A percentile compares a stretch with the other conserved stretches of the same genome.
Evolutionary conservation across 2,113 vertebrate genomes (phyloP).

Genomic region (Corynorhinus townsendii): DNA sequence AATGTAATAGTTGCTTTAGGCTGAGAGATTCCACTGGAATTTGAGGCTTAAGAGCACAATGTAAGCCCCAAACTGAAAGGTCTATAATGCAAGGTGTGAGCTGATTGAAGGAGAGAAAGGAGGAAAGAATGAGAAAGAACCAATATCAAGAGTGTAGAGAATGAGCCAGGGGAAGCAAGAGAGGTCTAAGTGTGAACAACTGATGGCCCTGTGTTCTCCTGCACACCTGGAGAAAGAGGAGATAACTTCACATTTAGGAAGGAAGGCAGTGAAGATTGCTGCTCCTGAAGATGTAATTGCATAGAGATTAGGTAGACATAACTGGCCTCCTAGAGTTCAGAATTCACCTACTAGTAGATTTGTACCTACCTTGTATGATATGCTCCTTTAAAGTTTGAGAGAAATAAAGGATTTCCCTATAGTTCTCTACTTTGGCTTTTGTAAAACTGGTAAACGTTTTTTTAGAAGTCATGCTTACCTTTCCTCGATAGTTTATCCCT

Average conservation of each 20-base stretch:
- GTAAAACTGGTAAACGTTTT: background rate
- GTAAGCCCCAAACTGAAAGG: constrained; percentile 37
- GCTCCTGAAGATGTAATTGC: background rate
- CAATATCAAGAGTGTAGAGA: background rate
- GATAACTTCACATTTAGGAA: background rate
- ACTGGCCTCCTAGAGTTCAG: background rate
- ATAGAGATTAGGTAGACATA: background rate
- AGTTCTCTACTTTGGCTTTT: background rate
- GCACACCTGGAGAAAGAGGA: background rate
- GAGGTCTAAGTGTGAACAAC: background rate
- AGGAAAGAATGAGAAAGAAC: background rate
- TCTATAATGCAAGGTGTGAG: background rate
- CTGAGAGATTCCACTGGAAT: constrained; percentile 71
- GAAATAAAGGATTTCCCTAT: background rate
- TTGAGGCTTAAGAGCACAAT: constrained; percentile 53
- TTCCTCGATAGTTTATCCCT: background rate
- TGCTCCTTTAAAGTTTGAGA: background rate
- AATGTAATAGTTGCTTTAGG: constrained; percentile 61
- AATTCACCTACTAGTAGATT: background rate
- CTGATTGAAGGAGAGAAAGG: constrained; percentile 22
- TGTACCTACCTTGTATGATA: background rate
- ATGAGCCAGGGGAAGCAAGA: background rate
- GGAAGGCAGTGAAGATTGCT: background rate
- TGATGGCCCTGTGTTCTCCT: background rate
- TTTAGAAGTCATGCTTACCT: background rate